Evolutionary conservation across 1,140 invertebrate genomes (phyloP).

Genomic region (Sitophilus oryzae): DNA sequence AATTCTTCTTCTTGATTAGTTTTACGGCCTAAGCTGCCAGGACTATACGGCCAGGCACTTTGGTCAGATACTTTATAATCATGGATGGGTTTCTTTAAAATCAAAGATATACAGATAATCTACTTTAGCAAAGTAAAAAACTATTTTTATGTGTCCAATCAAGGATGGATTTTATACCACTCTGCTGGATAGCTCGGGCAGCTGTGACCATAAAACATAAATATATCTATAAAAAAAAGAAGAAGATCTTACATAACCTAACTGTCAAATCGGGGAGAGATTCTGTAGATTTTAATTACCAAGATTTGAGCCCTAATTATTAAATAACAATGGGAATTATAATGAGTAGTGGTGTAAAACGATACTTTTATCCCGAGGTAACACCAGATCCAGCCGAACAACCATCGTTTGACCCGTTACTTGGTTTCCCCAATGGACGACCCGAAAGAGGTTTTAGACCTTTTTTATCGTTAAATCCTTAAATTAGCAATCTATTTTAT

Average conservation of each 20-base stretch:
- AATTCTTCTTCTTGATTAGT: no score
- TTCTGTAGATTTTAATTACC: no score
- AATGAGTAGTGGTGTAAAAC: constrained; percentile 18
- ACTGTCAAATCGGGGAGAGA: not conserved
- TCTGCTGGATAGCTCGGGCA: no score
- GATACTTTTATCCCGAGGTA: constrained; percentile 48
- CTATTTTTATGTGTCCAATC: no score
- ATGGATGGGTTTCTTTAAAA: no score
- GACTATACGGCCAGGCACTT: no score
- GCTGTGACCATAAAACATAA: no score
- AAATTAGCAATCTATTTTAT: constrained; percentile 22
- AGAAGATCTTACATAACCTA: not conserved
- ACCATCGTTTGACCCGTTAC: constrained; percentile 69
- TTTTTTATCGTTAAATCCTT: not conserved
- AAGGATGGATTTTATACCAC: no score
- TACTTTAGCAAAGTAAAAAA: no score
- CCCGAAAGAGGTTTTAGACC: constrained; percentile 50
- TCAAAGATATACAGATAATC: no score
- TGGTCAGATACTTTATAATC: no score
- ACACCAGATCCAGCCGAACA: constrained; percentile 55
- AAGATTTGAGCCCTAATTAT: not conserved
- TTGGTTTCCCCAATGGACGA: constrained; percentile 71
- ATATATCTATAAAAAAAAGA: not conserved
- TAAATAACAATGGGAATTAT: not conserved
- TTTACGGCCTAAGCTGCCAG: no score